A percentile compares a stretch with the other conserved stretches of the same genome.
Evolutionary conservation across 2,888 invertebrate genomes (phyloP).

Genomic region (Acronicta alni): DNA sequence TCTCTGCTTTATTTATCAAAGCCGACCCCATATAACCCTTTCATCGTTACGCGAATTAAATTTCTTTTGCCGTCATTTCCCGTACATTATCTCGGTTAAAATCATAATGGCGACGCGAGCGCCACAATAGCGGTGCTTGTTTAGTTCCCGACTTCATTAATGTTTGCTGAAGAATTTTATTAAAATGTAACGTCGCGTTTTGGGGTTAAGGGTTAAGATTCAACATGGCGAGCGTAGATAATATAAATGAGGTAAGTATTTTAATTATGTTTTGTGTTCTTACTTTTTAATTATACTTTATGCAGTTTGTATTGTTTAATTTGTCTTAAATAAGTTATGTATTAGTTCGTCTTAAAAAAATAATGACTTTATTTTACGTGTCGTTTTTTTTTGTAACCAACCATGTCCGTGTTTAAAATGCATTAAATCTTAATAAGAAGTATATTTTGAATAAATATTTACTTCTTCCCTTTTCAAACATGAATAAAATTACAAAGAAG

Average conservation of each 20-base stretch:
- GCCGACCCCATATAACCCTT: slow-evolving; percentile 87
- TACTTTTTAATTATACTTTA: slow-evolving; percentile 10
- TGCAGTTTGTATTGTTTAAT: slow-evolving; percentile 3
- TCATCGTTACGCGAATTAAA: slow-evolving; percentile 89
- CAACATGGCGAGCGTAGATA: slow-evolving; percentile 47
- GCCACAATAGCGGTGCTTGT: slow-evolving; percentile 82
- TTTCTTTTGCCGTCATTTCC: slow-evolving; percentile 90
- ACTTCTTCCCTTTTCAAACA: too few relatives aligned
- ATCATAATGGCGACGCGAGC: slow-evolving; percentile 84
- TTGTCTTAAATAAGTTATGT: background rate
- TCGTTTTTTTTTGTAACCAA: too few relatives aligned
- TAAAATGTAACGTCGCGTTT: slow-evolving; percentile 85
- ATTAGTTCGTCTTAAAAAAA: background rate
- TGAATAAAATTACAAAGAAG: too few relatives aligned
- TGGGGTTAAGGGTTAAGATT: slow-evolving; percentile 73
- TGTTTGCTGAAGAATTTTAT: slow-evolving; percentile 87
- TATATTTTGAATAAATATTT: too few relatives aligned
- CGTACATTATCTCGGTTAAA: slow-evolving; percentile 88
- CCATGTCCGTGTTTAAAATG: too few relatives aligned
- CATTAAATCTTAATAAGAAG: too few relatives aligned
- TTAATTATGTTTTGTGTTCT: slow-evolving; percentile 21
- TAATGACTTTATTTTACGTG: too few relatives aligned
- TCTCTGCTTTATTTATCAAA: slow-evolving; percentile 85
- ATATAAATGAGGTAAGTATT: slow-evolving; percentile 36
- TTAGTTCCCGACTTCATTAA: slow-evolving; percentile 83